These are phyloP conservation scores for Oppia nitens DNA, from an alignment of 1,140 invertebrate species.

Conservation along the genomic window DNA sequence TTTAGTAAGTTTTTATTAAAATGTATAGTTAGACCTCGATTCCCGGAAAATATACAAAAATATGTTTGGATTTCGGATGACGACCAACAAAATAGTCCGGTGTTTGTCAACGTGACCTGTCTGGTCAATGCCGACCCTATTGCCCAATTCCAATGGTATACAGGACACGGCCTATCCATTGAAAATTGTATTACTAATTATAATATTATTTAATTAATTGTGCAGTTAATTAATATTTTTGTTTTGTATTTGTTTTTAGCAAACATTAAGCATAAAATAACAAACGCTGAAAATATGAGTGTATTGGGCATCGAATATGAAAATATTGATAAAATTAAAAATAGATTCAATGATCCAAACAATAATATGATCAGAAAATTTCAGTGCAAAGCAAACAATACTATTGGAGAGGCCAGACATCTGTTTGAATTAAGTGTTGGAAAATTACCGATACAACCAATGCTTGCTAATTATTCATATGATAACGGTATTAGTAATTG, in stretches of 20 bases:
- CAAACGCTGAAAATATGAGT: conserved; percentile 5
- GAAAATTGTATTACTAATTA: neutral
- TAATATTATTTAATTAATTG: too few species aligned
- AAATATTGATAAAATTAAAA: neutral
- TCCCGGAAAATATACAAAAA: conserved; percentile 4
- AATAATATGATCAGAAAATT: neutral
- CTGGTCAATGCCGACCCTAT: conserved; percentile 10
- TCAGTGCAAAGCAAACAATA: neutral
- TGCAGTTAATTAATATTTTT: too few species aligned
- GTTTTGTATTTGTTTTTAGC: too few species aligned
- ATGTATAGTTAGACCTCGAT: neutral
- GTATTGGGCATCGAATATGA: neutral
- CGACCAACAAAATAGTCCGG: conserved; percentile 3
- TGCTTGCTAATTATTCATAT: neutral
- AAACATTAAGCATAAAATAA: too few species aligned
- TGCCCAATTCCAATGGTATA: conserved; percentile 1
- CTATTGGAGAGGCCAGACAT: neutral
- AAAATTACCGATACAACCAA: neutral
- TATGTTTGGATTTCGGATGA: conserved; percentile 6
- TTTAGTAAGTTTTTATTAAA: neutral
- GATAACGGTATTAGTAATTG: neutral
- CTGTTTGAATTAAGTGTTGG: neutral
- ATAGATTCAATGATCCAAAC: neutral
- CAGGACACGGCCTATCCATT: neutral
- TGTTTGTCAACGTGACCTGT: conserved; percentile 11